A percentile compares a stretch with the other conserved stretches of the same genome.
Evolutionary conservation across 2,113 vertebrate genomes (phyloP).

Genomic region (Chiloscyllium plagiosum): DNA sequence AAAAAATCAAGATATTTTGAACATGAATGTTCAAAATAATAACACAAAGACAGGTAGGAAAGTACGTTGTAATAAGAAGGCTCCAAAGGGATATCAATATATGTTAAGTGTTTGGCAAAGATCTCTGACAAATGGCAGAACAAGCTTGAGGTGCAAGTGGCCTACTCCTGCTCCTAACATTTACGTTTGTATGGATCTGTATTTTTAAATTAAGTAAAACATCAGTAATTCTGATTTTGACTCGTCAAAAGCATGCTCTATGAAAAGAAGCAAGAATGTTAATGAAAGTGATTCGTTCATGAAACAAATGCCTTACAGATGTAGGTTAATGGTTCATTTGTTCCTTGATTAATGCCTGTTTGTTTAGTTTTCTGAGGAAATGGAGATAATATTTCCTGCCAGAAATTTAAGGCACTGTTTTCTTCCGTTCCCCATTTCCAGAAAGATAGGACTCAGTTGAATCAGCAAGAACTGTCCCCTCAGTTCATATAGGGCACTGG

Average conservation of each 20-base stretch:
- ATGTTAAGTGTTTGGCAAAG: too few species aligned
- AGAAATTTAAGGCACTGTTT: background rate
- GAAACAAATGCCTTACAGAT: background rate
- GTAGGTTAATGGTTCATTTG: background rate
- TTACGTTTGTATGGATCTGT: background rate
- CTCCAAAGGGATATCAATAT: too few species aligned
- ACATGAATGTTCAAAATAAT: too few species aligned
- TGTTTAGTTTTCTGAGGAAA: background rate
- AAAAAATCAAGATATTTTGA: too few species aligned
- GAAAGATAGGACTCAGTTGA: background rate
- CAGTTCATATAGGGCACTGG: background rate
- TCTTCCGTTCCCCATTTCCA: background rate
- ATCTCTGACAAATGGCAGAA: too few species aligned
- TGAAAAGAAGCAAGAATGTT: too few species aligned
- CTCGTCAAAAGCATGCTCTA: background rate
- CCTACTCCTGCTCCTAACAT: too few species aligned
- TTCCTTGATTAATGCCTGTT: background rate
- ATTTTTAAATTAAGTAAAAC: background rate
- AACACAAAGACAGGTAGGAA: too few species aligned
- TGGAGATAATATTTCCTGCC: background rate
- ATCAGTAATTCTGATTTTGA: background rate
- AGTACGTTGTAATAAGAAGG: too few species aligned
- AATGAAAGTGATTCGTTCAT: background rate
- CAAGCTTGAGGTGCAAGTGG: too few species aligned
- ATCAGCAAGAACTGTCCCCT: background rate